Percentiles rank a stretch among this genome's conserved stretches.
phyloP scores from a whole-genome alignment of 2,888 invertebrate species.

The Autographa gamma region DNA sequence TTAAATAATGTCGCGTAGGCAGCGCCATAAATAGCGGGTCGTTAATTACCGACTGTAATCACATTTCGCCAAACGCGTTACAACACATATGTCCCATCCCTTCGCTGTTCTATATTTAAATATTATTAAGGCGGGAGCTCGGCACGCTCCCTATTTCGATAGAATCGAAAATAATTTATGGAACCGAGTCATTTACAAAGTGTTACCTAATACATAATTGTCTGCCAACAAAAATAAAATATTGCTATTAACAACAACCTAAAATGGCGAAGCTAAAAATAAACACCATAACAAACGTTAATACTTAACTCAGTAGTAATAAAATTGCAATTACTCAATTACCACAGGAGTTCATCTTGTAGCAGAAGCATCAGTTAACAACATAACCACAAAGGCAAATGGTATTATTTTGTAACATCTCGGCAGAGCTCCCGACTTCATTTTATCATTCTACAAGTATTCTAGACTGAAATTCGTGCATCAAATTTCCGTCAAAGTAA shows the following conservation, averaged over 20 bases:
- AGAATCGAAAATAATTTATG: constrained; percentile 84
- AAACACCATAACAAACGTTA: constrained; percentile 24
- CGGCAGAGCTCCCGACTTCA: neutral
- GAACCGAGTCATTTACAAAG: constrained; percentile 65
- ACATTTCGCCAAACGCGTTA: constrained; percentile 89
- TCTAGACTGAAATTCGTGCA: neutral
- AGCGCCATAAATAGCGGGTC: constrained; percentile 82
- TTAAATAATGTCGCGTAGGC: constrained; percentile 60
- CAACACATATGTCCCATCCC: constrained; percentile 88
- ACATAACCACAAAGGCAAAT: neutral
- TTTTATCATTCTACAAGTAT: neutral
- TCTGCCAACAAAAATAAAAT: constrained; percentile 34
- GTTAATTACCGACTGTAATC: constrained; percentile 88
- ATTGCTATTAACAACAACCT: constrained; percentile 37
- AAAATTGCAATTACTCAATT: constrained; percentile 21
- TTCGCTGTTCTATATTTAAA: constrained; percentile 88
- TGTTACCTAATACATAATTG: constrained; percentile 45
- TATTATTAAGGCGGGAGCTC: constrained; percentile 84
- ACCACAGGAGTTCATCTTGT: constrained; percentile 2
- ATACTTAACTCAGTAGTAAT: neutral
- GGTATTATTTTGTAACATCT: neutral
- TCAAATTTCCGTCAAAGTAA: neutral
- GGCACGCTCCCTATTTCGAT: constrained; percentile 83
- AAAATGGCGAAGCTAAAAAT: constrained; percentile 33
- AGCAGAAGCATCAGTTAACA: neutral